Percentiles rank a stretch among this genome's conserved stretches.
These are phyloP conservation scores for Hirundichthys speculiger DNA, from an alignment of 2,113 vertebrate species.

Conservation along the genomic window DNA sequence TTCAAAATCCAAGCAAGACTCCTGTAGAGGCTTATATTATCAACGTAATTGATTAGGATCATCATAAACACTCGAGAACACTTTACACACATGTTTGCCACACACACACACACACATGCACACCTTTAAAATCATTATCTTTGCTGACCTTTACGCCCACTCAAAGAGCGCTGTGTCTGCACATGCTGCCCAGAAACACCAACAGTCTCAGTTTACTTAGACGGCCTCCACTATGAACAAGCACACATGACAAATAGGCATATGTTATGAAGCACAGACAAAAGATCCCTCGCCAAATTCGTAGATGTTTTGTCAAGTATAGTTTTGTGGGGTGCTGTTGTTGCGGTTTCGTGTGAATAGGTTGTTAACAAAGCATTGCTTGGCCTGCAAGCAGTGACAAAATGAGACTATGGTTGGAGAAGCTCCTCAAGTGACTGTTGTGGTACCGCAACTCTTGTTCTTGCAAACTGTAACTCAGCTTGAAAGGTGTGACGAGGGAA, in stretches of 20 bases:
- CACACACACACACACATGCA: constrained; percentile 4
- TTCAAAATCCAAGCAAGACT: neutral
- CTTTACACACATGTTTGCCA: neutral
- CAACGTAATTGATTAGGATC: neutral
- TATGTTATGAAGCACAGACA: constrained; percentile 35
- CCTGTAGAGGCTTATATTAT: constrained; percentile 20
- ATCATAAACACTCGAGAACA: constrained; percentile 7
- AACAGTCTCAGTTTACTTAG: constrained; percentile 16
- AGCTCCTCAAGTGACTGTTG: constrained; percentile 62
- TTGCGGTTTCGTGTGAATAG: constrained; percentile 42
- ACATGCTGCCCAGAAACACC: constrained; percentile 39
- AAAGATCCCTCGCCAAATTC: constrained; percentile 36
- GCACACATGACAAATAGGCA: constrained; percentile 59
- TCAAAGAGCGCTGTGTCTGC: constrained; percentile 5
- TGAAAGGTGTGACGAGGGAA: constrained; percentile 63
- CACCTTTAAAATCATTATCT: constrained; percentile 28
- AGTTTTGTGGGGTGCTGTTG: constrained; percentile 44
- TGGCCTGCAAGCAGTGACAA: constrained; percentile 30
- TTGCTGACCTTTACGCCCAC: constrained; percentile 49
- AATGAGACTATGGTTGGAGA: constrained; percentile 46
- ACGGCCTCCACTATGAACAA: constrained; percentile 24
- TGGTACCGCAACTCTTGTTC: constrained; percentile 46
- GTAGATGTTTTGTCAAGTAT: constrained; percentile 26
- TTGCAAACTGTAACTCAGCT: constrained; percentile 59
- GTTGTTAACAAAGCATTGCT: constrained; percentile 48